phyloP scores from a whole-genome alignment of 2,888 invertebrate genomes.

The Meandrusa payeni region DNA sequence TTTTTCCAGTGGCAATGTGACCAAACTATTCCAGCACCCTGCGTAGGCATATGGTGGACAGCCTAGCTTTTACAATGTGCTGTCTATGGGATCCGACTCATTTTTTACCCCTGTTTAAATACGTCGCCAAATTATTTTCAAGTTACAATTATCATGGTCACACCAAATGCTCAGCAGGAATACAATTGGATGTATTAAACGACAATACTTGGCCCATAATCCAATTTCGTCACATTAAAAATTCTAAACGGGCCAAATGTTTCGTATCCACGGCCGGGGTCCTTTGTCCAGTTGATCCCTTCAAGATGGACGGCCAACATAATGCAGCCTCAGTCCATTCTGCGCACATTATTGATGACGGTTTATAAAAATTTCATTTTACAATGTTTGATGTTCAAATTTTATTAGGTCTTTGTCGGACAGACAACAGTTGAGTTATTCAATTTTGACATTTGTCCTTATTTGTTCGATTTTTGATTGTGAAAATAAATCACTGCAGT shows the following conservation, averaged over 20 bases:
- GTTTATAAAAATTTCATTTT: constrained; percentile 57
- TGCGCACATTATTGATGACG: constrained; percentile 57
- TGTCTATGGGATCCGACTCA: too few relatives aligned
- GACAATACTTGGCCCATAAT: constrained; percentile 58
- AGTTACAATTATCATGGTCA: constrained; percentile 18
- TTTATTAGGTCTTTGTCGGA: constrained; percentile 21
- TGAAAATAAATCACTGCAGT: too few relatives aligned
- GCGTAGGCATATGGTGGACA: too few relatives aligned
- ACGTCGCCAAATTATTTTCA: too few relatives aligned
- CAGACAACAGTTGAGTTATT: constrained; percentile 11
- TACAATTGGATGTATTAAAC: constrained; percentile 53
- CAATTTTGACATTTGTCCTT: constrained; percentile 13
- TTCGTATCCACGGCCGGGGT: constrained; percentile 43
- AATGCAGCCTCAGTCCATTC: constrained; percentile 49
- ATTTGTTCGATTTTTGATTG: too few relatives aligned
- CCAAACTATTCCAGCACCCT: too few relatives aligned
- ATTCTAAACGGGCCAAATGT: constrained; percentile 58
- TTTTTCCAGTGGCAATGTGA: too few relatives aligned
- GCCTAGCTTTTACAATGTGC: too few relatives aligned
- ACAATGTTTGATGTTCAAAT: constrained; percentile 47
- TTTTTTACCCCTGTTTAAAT: too few relatives aligned
- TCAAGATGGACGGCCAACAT: constrained; percentile 45
- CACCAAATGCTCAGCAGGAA: constrained; percentile 43
- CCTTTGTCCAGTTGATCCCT: constrained; percentile 58
- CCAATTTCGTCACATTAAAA: constrained; percentile 69